Conservation (phyloP, 2,113 vertebrate species). For the Strix aluco region DNA sequence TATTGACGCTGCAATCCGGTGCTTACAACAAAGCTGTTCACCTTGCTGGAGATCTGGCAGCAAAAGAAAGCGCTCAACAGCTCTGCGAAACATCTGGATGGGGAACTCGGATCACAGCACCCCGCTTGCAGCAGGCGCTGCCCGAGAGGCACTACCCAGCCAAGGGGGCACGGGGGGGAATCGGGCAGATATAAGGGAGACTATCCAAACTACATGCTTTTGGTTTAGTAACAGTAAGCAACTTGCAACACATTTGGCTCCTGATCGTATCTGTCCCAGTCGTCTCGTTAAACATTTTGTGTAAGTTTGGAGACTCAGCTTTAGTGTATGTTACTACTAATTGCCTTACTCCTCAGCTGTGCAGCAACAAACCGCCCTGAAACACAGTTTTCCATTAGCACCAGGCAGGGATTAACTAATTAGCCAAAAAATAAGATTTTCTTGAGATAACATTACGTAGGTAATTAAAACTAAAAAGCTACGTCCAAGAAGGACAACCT, state of each 20-base stretch:
- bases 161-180: fast-evolving
- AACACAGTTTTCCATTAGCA: not conserved
- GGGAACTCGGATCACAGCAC: not conserved
- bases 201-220: not conserved
- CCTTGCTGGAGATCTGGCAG: not conserved
- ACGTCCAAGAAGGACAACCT: not conserved
- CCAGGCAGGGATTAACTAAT: slow-evolving; percentile 23
- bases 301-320: slow-evolving; percentile 40
- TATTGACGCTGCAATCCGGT: not conserved
- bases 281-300: slow-evolving; percentile 49
- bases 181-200: not conserved
- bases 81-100: not conserved
- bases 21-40: not conserved
- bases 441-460: not conserved
- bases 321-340: slow-evolving; percentile 25
- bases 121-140: not conserved
- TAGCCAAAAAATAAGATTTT: slow-evolving; percentile 5
- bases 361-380: slow-evolving; percentile 27
- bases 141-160: not conserved
- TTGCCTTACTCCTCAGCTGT: slow-evolving; percentile 54
- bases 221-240: not conserved
- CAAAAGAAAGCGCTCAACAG: not conserved
- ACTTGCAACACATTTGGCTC: slow-evolving; percentile 27
- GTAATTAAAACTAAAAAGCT: slow-evolving; percentile 3
- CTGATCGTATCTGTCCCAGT: not conserved